These are phyloP conservation scores for Dynastes tityus DNA, from an alignment of 2,888 invertebrate species.

Conservation along the genomic window DNA sequence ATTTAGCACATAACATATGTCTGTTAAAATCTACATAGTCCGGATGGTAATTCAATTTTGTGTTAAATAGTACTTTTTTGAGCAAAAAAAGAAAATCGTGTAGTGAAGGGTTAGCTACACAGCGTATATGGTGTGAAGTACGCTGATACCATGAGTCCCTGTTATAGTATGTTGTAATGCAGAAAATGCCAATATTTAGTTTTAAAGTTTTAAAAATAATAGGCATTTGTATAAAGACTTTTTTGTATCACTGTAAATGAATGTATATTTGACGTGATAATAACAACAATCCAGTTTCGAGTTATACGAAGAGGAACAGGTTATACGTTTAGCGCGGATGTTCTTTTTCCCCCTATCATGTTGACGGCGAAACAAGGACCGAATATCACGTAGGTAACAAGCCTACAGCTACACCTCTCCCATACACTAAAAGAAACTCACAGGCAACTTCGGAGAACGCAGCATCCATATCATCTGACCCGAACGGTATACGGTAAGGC, in stretches of 20 bases:
- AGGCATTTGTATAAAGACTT: too few relatives aligned
- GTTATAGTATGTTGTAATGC: too few relatives aligned
- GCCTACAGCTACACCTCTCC: not conserved
- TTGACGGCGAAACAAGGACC: constrained; percentile 58
- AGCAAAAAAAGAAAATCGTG: too few relatives aligned
- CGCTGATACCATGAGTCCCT: too few relatives aligned
- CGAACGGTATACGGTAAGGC: constrained; percentile 56
- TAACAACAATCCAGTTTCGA: constrained; percentile 38
- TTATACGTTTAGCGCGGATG: constrained; percentile 35
- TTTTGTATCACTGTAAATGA: not conserved
- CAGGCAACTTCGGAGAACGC: not conserved
- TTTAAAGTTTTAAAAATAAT: too few relatives aligned
- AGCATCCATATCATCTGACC: constrained; percentile 30
- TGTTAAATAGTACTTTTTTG: too few relatives aligned
- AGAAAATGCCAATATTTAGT: too few relatives aligned
- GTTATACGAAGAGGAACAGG: constrained; percentile 29
- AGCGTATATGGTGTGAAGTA: too few relatives aligned
- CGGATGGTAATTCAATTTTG: too few relatives aligned
- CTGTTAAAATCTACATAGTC: too few relatives aligned
- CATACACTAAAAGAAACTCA: not conserved
- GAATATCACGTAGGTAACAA: not conserved
- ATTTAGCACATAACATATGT: too few relatives aligned
- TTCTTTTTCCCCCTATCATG: not conserved
- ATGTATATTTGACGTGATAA: constrained; percentile 24
- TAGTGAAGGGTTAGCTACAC: too few relatives aligned